A percentile compares a stretch with the other conserved stretches of the same genome.
phyloP scores from a whole-genome alignment of 2,113 vertebrate species.

The Laterallus jamaicensis region DNA sequence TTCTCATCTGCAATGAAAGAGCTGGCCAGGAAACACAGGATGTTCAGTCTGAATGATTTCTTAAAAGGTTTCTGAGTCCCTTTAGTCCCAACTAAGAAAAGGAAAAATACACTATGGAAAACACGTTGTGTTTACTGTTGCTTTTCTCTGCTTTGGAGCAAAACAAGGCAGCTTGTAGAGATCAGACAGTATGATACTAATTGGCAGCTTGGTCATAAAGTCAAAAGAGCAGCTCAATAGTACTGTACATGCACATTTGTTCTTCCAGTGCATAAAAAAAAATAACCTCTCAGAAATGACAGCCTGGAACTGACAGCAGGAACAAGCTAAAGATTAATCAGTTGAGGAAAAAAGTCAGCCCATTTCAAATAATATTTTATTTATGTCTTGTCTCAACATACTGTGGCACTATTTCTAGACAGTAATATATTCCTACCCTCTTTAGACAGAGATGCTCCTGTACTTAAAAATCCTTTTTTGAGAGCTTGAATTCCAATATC shows the following conservation, averaged over 20 bases:
- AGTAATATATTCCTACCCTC: background rate
- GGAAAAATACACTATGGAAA: background rate
- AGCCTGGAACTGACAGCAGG: background rate
- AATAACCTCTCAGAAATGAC: conserved; percentile 8
- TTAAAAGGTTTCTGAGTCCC: background rate
- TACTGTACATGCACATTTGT: background rate
- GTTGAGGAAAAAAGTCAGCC: background rate
- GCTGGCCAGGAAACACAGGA: background rate
- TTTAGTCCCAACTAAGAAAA: background rate
- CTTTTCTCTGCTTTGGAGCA: background rate
- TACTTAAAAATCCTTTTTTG: background rate
- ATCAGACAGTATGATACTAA: background rate
- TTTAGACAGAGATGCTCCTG: background rate
- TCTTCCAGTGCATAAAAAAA: background rate
- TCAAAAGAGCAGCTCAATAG: background rate
- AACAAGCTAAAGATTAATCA: conserved; percentile 25
- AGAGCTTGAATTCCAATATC: background rate
- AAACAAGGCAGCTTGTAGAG: background rate
- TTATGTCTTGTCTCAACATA: background rate
- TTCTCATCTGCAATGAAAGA: background rate
- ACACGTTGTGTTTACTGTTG: background rate
- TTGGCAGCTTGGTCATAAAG: conserved; percentile 25
- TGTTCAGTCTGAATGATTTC: background rate
- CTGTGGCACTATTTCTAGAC: background rate
- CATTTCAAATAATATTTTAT: conserved; percentile 21